Base-by-base conservation (phyloP, 2,888 invertebrate genomes). In the Drosophila phalerata region DNA sequence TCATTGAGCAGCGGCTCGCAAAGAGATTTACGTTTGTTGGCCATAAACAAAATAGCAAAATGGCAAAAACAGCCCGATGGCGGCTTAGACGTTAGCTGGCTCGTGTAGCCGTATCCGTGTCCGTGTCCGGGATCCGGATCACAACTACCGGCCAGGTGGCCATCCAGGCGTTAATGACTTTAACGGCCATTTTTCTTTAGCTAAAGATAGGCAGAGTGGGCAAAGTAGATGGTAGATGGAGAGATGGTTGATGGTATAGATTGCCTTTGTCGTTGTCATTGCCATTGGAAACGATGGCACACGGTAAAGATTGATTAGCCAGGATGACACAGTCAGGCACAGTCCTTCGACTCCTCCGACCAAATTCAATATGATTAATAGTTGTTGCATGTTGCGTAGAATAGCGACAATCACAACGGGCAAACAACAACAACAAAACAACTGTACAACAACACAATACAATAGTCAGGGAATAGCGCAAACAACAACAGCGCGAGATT, bases 161-260 rank as follows among this genome's bases (percentile, higher is more conserved):
- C 73, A 85, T 71, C 71, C 74, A 89, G 78, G 81, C 81, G 83
- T 85, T 88, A 88, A 88, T 89, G 89, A 86, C 90, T 86, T 89
- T 79, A 82, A 71, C 85, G 77, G 70, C 70, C 87, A 84, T 87
- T 85, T 82, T 85, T 87, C 85, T 84, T 87, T 42, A 43, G 25
- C 25, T 13, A 51, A 52, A 52, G 76, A 52, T 55, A 42, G 61
- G 47, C 51, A 67, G 60, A 40, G 34, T 22, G n/a, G 15, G n/a
- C 19, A 37, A 5, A 38, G 19, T 0, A 43, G 37, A 13, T n/a
- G 60, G 25, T 1, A 22, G 22, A 22, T 22, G 22, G 22, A 3
- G 22, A 19, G 42, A 42, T 42, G 22, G 42, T 42, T n/a, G 68
- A 40, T 51, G 42, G 57, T 32, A 55, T 37, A 58, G 73, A 77